These are phyloP conservation scores for Dromiciops gliroides DNA, from an alignment of 2,113 vertebrate species.

Conservation along the genomic window DNA sequence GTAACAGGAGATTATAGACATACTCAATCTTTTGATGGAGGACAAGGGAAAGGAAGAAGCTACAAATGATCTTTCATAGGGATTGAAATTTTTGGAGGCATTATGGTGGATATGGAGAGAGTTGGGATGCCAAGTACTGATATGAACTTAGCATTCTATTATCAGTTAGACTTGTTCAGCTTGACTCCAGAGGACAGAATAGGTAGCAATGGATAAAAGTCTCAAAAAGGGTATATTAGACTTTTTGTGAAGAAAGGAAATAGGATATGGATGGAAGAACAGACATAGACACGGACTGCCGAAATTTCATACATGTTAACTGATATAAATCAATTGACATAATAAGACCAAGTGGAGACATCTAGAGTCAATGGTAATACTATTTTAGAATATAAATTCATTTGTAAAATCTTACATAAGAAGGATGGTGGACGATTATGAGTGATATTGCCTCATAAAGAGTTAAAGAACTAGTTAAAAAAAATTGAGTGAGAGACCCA, in stretches of 20 bases:
- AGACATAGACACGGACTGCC: background rate
- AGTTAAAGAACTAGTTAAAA: background rate
- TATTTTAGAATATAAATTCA: background rate
- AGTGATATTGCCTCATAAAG: background rate
- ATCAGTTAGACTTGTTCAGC: background rate
- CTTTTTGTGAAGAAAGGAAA: background rate
- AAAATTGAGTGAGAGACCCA: background rate
- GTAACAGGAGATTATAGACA: conserved; percentile 75
- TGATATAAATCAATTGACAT: background rate
- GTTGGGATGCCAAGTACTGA: background rate
- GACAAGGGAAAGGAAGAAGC: conserved; percentile 63
- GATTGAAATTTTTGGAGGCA: conserved; percentile 46
- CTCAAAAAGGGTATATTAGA: background rate
- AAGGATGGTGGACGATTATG: background rate
- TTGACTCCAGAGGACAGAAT: background rate
- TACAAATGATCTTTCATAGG: conserved; percentile 60
- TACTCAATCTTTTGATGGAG: conserved; percentile 66
- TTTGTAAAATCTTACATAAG: background rate
- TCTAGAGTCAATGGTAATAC: background rate
- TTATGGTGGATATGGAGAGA: background rate
- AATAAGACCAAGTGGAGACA: background rate
- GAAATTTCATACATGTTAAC: background rate
- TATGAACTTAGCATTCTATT: background rate
- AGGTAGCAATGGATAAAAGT: background rate
- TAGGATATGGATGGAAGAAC: background rate